Evolutionary conservation across 2,113 vertebrate species (phyloP).

Genomic region (Upupa epops): DNA sequence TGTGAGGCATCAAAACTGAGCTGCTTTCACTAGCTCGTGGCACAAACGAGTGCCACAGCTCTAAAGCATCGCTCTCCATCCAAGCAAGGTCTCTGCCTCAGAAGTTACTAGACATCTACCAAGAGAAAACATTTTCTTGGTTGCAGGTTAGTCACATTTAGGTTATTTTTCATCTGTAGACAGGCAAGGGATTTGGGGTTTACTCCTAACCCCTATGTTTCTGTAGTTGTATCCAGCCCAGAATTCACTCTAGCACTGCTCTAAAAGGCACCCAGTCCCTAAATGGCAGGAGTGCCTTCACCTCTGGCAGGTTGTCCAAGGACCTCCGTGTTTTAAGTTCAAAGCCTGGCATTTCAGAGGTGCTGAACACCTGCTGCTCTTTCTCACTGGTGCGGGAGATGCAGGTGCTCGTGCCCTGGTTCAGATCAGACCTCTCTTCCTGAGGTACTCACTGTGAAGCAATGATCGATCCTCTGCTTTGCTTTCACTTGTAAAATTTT

Average conservation of each 20-base stretch:
- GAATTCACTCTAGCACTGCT: constrained; percentile 7
- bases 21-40: constrained; percentile 15
- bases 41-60: neutral
- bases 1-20: neutral
- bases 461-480: neutral
- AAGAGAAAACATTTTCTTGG: neutral
- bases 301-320: neutral
- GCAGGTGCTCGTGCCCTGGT: neutral
- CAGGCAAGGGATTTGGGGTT: neutral
- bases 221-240: neutral
- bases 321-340: neutral
- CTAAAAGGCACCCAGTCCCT: neutral
- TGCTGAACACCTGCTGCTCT: neutral
- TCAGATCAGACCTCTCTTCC: neutral
- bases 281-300: neutral
- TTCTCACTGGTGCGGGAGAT: neutral
- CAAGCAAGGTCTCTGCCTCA: neutral
- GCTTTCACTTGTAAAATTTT: neutral
- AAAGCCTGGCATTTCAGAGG: neutral
- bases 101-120: neutral
- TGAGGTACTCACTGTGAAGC: neutral
- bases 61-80: neutral
- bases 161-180: neutral
- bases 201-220: neutral
- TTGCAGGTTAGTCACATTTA: neutral